phyloP scores from a whole-genome alignment of 2,797 vertebrate genomes.

The Danio choprae region DNA sequence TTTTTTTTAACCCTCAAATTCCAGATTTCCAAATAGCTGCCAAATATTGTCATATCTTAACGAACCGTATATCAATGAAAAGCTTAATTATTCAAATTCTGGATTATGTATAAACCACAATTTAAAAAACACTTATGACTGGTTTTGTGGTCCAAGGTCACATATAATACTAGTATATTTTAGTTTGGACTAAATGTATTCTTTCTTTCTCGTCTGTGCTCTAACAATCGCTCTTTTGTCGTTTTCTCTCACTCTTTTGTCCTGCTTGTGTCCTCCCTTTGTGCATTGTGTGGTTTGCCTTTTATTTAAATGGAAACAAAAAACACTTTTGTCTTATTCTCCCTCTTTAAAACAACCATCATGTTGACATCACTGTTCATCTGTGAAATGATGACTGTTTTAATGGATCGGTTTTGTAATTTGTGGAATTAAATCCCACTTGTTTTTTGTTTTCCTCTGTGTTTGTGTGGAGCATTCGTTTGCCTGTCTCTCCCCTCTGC shows the following conservation, averaged over 20 bases:
- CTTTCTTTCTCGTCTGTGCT: conserved; percentile 16
- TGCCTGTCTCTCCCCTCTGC: conserved; percentile 11
- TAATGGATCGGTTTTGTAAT: conserved; percentile 25
- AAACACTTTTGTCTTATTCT: neutral
- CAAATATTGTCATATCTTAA: no score
- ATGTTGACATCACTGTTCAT: neutral
- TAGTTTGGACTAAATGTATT: neutral
- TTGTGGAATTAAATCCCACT: conserved; percentile 15
- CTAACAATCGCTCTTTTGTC: conserved; percentile 55
- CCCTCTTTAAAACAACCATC: conserved; percentile 39
- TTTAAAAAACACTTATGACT: no score
- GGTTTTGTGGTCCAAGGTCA: no score
- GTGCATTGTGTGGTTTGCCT: conserved; percentile 37
- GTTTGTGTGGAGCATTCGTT: conserved; percentile 26
- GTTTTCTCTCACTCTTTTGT: conserved; percentile 38
- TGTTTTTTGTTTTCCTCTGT: conserved; percentile 25
- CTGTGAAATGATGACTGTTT: conserved; percentile 38
- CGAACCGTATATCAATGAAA: no score
- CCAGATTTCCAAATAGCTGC: no score
- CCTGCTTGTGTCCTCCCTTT: conserved; percentile 23
- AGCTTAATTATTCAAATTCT: no score
- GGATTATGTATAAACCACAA: no score
- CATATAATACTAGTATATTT: conserved; percentile 1
- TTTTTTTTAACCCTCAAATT: no score
- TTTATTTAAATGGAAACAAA: conserved; percentile 44